Conservation (phyloP, 2,888 invertebrate species). For the Cactoblastis cactorum region DNA sequence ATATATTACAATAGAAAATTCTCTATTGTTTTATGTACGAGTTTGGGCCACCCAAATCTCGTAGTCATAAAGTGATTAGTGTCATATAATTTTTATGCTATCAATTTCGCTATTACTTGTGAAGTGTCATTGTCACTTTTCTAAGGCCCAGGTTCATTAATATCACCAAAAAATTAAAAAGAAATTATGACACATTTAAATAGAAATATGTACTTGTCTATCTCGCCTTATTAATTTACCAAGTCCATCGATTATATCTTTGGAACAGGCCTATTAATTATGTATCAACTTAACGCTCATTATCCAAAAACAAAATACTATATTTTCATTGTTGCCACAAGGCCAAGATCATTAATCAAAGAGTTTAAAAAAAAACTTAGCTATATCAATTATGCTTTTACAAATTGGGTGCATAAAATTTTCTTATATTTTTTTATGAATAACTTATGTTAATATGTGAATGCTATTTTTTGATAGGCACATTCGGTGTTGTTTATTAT, state of each 20-base stretch:
- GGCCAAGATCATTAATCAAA: slow-evolving; percentile 53
- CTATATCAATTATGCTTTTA: not conserved
- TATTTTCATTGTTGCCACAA: slow-evolving; percentile 50
- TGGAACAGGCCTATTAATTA: slow-evolving; percentile 51
- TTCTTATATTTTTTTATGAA: not conserved
- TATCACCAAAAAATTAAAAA: slow-evolving; percentile 11
- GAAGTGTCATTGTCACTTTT: too few relatives aligned
- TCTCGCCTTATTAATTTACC: slow-evolving; percentile 35
- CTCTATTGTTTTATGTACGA: too few relatives aligned
- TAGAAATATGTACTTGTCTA: not conserved
- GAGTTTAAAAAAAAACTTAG: not conserved
- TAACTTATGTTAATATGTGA: not conserved
- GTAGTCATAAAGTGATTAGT: too few relatives aligned
- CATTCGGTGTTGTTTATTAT: not conserved
- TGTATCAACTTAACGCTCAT: slow-evolving; percentile 61
- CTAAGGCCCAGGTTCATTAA: too few relatives aligned
- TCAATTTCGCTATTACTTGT: too few relatives aligned
- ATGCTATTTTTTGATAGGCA: not conserved
- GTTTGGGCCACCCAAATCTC: too few relatives aligned
- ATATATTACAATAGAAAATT: too few relatives aligned
- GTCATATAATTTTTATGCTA: too few relatives aligned
- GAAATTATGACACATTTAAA: slow-evolving; percentile 6
- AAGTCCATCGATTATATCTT: slow-evolving; percentile 36
- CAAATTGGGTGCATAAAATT: not conserved
- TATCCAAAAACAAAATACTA: slow-evolving; percentile 60